Conservation (phyloP, 2,888 invertebrate species). For the Heliothis peltigera region DNA sequence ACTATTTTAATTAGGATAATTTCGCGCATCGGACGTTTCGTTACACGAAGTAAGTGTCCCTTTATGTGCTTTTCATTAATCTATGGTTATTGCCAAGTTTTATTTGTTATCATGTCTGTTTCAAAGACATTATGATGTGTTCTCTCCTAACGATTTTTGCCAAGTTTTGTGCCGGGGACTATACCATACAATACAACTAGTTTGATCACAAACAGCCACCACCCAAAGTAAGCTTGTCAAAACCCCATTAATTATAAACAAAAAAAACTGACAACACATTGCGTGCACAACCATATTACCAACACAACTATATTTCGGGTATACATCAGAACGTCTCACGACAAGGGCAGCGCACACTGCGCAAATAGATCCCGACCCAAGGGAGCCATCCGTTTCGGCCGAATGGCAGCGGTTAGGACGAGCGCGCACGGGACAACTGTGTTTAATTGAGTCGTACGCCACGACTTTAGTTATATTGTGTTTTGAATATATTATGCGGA, state of each 20-base stretch:
- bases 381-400: slow-evolving; percentile 71
- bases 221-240: slow-evolving; percentile 3
- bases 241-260: neutral
- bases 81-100: too few species aligned
- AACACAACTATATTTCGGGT: slow-evolving; percentile 52
- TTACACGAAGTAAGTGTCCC: too few species aligned
- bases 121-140: too few species aligned
- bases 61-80: too few species aligned
- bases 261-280: neutral
- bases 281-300: slow-evolving; percentile 12
- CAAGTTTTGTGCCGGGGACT: too few species aligned
- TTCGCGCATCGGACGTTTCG: too few species aligned
- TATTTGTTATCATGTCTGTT: too few species aligned
- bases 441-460: slow-evolving; percentile 63
- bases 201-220: neutral
- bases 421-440: slow-evolving; percentile 61
- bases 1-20: too few species aligned
- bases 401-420: slow-evolving; percentile 63
- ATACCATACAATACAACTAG: too few species aligned
- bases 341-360: slow-evolving; percentile 55
- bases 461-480: slow-evolving; percentile 60
- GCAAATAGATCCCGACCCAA: slow-evolving; percentile 67
- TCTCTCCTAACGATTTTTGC: too few species aligned
- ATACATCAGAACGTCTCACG: slow-evolving; percentile 45
- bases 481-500: slow-evolving; percentile 60